Percentiles rank a stretch among this genome's conserved stretches.
phyloP scores from a whole-genome alignment of 2,113 vertebrate species.

The Carollia perspicillata region DNA sequence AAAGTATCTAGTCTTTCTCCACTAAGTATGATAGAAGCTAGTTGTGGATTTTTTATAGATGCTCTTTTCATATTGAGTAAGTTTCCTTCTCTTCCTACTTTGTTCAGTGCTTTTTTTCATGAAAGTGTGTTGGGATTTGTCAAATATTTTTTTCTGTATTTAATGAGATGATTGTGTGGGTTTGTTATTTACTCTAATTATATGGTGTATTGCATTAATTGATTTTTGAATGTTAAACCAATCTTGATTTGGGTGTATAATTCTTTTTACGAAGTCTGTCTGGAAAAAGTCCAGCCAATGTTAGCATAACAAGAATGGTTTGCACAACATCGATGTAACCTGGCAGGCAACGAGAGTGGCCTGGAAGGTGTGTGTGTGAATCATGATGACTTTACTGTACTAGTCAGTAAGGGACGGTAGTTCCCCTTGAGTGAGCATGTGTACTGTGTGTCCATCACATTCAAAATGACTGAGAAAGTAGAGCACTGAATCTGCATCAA shows the following conservation, averaged over 20 bases:
- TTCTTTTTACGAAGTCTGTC: not conserved
- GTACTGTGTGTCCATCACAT: no score
- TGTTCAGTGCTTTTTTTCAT: not conserved
- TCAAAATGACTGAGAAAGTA: no score
- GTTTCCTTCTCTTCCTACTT: not conserved
- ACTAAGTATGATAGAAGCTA: not conserved
- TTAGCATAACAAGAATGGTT: no score
- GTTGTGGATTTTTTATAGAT: slow-evolving; percentile 1
- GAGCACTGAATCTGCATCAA: no score
- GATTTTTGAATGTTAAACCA: slow-evolving; percentile 21
- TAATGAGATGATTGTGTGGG: not conserved
- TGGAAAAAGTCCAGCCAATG: no score
- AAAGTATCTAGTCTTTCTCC: not conserved
- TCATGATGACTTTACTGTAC: no score
- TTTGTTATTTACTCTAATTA: not conserved
- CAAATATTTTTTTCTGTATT: not conserved
- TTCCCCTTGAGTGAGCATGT: no score
- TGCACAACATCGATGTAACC: no score
- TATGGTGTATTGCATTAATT: not conserved
- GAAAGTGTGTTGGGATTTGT: not conserved
- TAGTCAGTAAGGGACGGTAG: no score
- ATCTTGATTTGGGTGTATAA: not conserved
- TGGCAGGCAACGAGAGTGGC: no score
- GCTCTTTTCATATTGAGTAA: not conserved
- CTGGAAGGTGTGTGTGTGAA: no score